Evolutionary conservation across 2,888 invertebrate genomes (phyloP).

Genomic region (Pemphredon lugubris): DNA sequence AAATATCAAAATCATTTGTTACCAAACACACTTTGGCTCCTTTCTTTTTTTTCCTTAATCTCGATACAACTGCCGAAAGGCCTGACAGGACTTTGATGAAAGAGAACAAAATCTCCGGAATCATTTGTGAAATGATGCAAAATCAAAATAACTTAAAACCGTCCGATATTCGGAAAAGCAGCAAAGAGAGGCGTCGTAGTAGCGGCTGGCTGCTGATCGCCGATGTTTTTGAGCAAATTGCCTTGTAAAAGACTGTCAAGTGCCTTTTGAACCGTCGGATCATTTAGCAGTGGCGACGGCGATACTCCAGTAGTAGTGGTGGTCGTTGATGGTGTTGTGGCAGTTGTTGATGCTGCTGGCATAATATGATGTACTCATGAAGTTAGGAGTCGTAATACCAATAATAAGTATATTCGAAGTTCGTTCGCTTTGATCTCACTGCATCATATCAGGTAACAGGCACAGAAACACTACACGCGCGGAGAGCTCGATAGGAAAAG

Average conservation of each 20-base stretch:
- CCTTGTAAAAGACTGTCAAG: conserved; percentile 86
- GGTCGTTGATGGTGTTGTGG: conserved; percentile 66
- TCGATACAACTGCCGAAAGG: neutral
- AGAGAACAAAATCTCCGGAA: neutral
- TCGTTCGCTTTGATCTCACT: conserved; percentile 61
- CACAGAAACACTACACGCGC: conserved; percentile 55
- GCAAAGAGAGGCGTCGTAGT: conserved; percentile 76
- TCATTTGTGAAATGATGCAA: neutral
- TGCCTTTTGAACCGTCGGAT: conserved; percentile 90
- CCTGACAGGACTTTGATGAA: neutral
- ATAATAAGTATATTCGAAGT: conserved; percentile 50
- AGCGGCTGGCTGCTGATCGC: conserved; percentile 73
- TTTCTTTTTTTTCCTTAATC: too few relatives aligned
- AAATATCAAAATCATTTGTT: neutral
- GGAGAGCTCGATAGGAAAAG: conserved; percentile 1
- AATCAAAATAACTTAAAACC: conserved; percentile 69
- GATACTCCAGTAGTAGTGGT: conserved; percentile 74
- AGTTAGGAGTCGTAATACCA: conserved; percentile 46
- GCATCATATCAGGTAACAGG: conserved; percentile 21
- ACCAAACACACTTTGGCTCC: neutral
- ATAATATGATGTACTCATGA: conserved; percentile 71
- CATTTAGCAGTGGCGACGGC: conserved; percentile 86
- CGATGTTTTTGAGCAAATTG: conserved; percentile 83
- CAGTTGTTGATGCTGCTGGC: conserved; percentile 75
- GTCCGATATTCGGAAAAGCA: conserved; percentile 78